Evolutionary conservation across 2,797 vertebrate genomes (phyloP).

Genomic region (Enteromius anoplus): DNA sequence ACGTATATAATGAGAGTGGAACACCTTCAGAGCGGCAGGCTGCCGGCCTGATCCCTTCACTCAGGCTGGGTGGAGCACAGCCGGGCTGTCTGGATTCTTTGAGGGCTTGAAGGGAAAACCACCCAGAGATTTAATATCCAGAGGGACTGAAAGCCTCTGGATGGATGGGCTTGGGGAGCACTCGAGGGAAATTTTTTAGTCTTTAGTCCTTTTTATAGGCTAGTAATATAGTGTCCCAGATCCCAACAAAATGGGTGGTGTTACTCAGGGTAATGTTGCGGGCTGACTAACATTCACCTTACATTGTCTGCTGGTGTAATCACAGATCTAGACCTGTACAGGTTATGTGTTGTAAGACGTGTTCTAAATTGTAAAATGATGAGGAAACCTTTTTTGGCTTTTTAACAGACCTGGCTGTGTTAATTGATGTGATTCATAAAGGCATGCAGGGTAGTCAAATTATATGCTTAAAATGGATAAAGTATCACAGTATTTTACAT

Average conservation of each 20-base stretch:
- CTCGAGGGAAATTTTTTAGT: slow-evolving; percentile 66
- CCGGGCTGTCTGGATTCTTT: slow-evolving; percentile 61
- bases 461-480: background rate
- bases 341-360: slow-evolving; percentile 28
- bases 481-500: background rate
- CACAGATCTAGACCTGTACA: slow-evolving; percentile 64
- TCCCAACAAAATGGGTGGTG: slow-evolving; percentile 74
- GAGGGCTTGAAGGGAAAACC: slow-evolving; percentile 67
- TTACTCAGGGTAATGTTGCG: slow-evolving; percentile 71
- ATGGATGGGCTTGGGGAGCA: slow-evolving; percentile 61
- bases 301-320: slow-evolving; percentile 74
- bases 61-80: slow-evolving; percentile 60
- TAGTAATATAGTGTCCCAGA: slow-evolving; percentile 69
- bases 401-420: slow-evolving; percentile 42
- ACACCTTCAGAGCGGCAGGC: slow-evolving; percentile 49
- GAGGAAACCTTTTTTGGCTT: slow-evolving; percentile 59
- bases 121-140: slow-evolving; percentile 73
- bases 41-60: slow-evolving; percentile 55
- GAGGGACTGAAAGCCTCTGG: slow-evolving; percentile 68
- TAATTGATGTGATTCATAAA: background rate
- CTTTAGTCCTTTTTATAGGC: slow-evolving; percentile 76
- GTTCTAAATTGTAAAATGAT: slow-evolving; percentile 67
- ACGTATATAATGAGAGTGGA: slow-evolving; percentile 52
- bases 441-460: background rate
- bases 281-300: slow-evolving; percentile 73